These are phyloP conservation scores for Antechinus flavipes DNA, from an alignment of 2,113 vertebrate species.

Conservation along the genomic window DNA sequence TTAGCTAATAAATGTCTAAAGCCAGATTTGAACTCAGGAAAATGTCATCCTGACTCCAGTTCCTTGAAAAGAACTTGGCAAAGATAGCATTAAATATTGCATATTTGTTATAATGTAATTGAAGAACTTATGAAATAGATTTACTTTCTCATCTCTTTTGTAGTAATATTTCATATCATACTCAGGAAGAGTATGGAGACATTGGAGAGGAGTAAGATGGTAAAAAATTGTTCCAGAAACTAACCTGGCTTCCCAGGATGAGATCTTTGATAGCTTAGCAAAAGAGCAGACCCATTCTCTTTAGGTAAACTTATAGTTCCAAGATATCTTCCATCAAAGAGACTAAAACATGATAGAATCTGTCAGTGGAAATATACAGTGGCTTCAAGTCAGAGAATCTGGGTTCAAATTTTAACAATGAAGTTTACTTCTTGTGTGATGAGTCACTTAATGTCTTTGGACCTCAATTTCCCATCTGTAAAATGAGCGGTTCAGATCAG, in stretches of 20 bases:
- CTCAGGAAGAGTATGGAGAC: background rate
- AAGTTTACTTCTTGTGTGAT: background rate
- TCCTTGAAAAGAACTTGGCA: background rate
- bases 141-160: background rate
- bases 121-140: background rate
- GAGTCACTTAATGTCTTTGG: conserved; percentile 10
- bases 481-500: background rate
- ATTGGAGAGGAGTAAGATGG: background rate
- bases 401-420: background rate
- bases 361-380: background rate
- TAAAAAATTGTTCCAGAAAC: background rate
- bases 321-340: background rate
- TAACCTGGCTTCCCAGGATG: background rate
- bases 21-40: too few species aligned
- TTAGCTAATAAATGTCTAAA: too few species aligned
- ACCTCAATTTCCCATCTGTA: conserved; percentile 34
- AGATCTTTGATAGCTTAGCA: background rate
- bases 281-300: background rate
- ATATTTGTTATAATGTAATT: background rate
- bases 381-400: background rate
- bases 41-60: too few species aligned
- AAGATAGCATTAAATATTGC: background rate
- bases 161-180: background rate
- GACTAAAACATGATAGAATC: background rate
- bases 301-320: background rate